These are phyloP conservation scores for Heteractis magnifica DNA, from an alignment of 92 coral and sea anemone genomes.

Conservation along the genomic window DNA sequence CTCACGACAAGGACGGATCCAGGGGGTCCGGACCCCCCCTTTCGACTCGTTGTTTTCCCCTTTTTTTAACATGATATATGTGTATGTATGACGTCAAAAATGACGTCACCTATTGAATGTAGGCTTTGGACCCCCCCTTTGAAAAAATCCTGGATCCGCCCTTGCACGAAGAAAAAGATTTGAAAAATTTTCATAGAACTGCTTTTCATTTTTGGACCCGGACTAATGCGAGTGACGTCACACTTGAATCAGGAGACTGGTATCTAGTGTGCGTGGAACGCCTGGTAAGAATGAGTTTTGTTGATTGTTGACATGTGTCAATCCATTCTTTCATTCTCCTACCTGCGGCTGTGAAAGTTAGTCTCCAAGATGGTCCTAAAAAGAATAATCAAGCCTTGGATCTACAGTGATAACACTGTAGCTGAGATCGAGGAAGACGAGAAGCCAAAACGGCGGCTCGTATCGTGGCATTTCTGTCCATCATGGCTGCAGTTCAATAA, in stretches of 20 bases:
- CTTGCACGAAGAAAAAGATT: too few relatives aligned
- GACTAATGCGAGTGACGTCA: background rate
- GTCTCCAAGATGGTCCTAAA: slow-evolving; percentile 39
- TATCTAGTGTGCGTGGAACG: slow-evolving; percentile 21
- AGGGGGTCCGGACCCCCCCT: too few relatives aligned
- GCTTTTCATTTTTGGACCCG: background rate
- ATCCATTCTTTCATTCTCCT: background rate
- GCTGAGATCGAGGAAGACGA: slow-evolving; percentile 20
- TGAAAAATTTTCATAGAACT: too few relatives aligned
- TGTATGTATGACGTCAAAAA: too few relatives aligned
- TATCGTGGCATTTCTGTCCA: slow-evolving; percentile 53
- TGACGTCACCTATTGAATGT: too few relatives aligned
- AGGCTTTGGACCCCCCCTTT: too few relatives aligned
- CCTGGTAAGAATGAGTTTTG: slow-evolving; percentile 15
- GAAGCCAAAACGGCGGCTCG: slow-evolving; percentile 26
- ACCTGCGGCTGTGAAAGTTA: background rate
- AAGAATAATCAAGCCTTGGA: slow-evolving; percentile 19
- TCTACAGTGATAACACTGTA: slow-evolving; percentile 18
- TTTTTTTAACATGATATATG: too few relatives aligned
- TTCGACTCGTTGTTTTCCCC: too few relatives aligned
- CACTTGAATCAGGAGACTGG: slow-evolving; percentile 4
- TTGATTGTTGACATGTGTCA: slow-evolving; percentile 27
- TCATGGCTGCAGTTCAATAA: slow-evolving; percentile 85
- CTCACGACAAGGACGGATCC: too few relatives aligned
- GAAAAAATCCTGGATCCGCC: too few relatives aligned